Conservation (phyloP, 1,140 invertebrate genomes). For the Halictus rubicundus region DNA sequence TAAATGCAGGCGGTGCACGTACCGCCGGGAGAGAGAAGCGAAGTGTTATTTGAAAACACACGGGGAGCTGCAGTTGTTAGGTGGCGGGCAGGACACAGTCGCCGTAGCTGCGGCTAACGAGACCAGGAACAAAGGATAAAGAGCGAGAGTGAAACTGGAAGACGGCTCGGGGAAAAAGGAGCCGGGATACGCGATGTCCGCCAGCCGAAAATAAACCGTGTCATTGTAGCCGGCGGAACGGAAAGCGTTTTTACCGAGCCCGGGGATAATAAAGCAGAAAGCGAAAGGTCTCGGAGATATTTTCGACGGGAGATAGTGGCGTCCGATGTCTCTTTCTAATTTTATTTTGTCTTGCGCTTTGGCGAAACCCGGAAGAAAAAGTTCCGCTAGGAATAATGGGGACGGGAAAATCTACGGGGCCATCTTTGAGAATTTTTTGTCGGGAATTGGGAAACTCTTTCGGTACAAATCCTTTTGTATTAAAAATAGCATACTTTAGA, state of each 20-base stretch:
- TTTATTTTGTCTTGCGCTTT: too few species aligned
- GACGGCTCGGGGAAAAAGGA: background rate
- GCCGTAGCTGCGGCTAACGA: background rate
- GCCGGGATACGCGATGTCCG: conserved; percentile 32
- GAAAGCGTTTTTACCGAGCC: background rate
- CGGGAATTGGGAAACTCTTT: too few species aligned
- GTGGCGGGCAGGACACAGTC: conserved; percentile 19
- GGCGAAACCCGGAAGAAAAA: too few species aligned
- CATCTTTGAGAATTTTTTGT: too few species aligned
- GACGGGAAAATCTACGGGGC: too few species aligned
- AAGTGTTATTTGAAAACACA: conserved; percentile 20
- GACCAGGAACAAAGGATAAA: background rate
- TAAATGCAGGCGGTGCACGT: conserved; percentile 10
- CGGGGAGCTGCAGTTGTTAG: conserved; percentile 2
- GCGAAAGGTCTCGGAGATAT: background rate
- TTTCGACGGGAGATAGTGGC: too few species aligned
- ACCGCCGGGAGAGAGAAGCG: background rate
- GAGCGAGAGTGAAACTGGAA: background rate
- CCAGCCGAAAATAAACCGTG: conserved; percentile 63
- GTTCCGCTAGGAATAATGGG: too few species aligned
- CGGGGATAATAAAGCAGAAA: too few species aligned
- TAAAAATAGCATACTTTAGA: too few species aligned
- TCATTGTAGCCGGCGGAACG: conserved; percentile 2
- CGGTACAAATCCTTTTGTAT: too few species aligned
- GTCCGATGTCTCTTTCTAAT: too few species aligned